Conservation (phyloP, 2,888 invertebrate genomes). For the Ochropleura plecta region DNA sequence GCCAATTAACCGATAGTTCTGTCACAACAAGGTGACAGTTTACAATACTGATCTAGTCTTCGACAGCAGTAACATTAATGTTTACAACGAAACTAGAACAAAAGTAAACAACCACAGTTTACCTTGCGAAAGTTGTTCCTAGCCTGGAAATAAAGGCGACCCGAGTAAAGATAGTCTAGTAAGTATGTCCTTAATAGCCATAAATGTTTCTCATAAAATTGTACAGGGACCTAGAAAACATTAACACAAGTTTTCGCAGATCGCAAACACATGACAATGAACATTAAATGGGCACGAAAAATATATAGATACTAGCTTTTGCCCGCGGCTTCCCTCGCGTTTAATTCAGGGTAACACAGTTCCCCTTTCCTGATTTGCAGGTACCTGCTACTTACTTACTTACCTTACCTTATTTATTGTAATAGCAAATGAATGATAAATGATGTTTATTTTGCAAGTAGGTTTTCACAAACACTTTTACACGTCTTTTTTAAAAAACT, state of each 20-base stretch:
- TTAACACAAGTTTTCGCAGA: conserved; percentile 31
- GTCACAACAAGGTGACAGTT: background rate
- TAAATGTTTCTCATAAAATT: conserved; percentile 42
- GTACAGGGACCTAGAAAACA: conserved; percentile 6
- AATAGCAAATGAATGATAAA: too few species aligned
- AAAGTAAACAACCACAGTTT: background rate
- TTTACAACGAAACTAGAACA: conserved; percentile 6
- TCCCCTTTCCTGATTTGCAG: too few species aligned
- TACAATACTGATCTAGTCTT: background rate
- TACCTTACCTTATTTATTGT: too few species aligned
- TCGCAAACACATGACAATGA: conserved; percentile 35
- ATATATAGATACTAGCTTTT: conserved; percentile 20
- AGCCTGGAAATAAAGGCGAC: conserved; percentile 11
- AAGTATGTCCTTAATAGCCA: conserved; percentile 10
- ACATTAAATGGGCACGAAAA: conserved; percentile 16
- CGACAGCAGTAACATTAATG: background rate
- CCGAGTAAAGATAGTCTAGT: conserved; percentile 12
- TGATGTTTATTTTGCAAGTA: too few species aligned
- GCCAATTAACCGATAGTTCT: background rate
- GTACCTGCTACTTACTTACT: too few species aligned
- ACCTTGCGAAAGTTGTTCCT: background rate
- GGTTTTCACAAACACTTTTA: too few species aligned
- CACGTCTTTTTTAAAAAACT: too few species aligned
- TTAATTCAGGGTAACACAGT: too few species aligned
- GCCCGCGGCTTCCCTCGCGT: too few species aligned